Conservation (phyloP, 2,888 invertebrate species). For the Linnaemya tessellans region DNA sequence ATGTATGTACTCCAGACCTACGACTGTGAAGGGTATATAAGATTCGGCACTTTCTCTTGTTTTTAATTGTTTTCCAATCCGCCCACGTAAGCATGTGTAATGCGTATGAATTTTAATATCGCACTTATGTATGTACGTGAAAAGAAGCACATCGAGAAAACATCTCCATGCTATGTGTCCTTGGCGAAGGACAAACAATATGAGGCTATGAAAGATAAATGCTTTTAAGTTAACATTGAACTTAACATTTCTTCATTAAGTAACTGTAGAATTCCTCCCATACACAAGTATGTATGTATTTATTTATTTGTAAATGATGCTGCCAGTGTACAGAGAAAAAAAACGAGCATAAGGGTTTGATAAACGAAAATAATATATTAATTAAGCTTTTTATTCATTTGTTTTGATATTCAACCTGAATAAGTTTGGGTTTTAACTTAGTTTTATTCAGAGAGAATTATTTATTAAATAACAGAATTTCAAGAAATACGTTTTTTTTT, state of each 20-base stretch:
- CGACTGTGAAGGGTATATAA: too few relatives aligned
- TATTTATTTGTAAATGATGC: neutral
- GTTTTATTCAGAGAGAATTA: too few relatives aligned
- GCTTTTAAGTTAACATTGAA: slow-evolving; percentile 17
- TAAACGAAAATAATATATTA: too few relatives aligned
- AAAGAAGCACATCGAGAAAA: slow-evolving; percentile 38
- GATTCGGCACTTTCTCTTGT: too few relatives aligned
- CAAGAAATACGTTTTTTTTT: neutral
- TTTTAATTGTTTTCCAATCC: slow-evolving; percentile 20
- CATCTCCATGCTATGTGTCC: slow-evolving; percentile 56
- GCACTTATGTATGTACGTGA: slow-evolving; percentile 20
- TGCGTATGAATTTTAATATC: slow-evolving; percentile 5
- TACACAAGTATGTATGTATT: neutral
- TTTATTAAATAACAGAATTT: neutral
- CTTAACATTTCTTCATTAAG: slow-evolving; percentile 1
- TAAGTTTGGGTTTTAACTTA: too few relatives aligned
- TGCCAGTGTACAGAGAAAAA: neutral
- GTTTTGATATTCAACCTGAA: neutral
- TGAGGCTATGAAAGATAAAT: slow-evolving; percentile 33
- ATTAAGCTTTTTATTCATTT: neutral
- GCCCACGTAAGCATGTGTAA: slow-evolving; percentile 14
- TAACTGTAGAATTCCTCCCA: neutral
- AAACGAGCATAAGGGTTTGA: neutral
- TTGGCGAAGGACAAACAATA: slow-evolving; percentile 67
- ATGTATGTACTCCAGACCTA: too few relatives aligned